Evolutionary conservation across 2,888 invertebrate species (phyloP), one percentile per base, ranked within the genome.

Genomic region (Hanleya hanleyi): DNA sequence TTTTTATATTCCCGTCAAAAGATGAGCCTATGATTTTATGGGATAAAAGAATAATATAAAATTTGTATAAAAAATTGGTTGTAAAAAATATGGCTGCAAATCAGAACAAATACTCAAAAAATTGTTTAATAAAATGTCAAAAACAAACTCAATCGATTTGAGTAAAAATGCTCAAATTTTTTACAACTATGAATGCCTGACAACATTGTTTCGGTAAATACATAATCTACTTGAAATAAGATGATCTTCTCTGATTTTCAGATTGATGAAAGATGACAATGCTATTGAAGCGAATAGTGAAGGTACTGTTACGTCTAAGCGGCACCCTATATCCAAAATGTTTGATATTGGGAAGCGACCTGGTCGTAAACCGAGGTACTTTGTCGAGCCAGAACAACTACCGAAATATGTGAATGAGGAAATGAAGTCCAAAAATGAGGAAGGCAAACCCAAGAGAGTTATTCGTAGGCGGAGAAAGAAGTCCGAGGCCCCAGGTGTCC

Each of bases 301-400:
- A 35, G 86, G 85, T 7, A 83, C 83, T 29, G 81, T 85, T 37
- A 82, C 82, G 9, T 81, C 83, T 64, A 84, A 85, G 66, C 71
- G 87, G 36, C 86, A 87, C 76, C 87, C 87, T 29, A 78, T 85
- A 41, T 76, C 80, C 33, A 73, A 75, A 37, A 35, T 72, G 35
- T 68, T 66, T 38, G 74, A 74, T 32, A 47, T 50, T 51, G 18
- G 41, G 38, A 18, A 35, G 41, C 18, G 67, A 33, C 32, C 38
- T 22, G 61, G 71, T 47, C 22, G 49, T 7, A 36, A 29, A 41
- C 32, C 32, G 6, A 49, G 15, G 50, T 22, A 22, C 32, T 49
- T 12, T 50, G 36, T 22, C 1, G 68, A 68, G 15, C 32, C 41
- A 36, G 33, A 50, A 49, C n/a, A 50, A 5, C 9, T 49, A 33